Conservation (phyloP, 2,797 vertebrate species). For the Heliangelus exortis region DNA sequence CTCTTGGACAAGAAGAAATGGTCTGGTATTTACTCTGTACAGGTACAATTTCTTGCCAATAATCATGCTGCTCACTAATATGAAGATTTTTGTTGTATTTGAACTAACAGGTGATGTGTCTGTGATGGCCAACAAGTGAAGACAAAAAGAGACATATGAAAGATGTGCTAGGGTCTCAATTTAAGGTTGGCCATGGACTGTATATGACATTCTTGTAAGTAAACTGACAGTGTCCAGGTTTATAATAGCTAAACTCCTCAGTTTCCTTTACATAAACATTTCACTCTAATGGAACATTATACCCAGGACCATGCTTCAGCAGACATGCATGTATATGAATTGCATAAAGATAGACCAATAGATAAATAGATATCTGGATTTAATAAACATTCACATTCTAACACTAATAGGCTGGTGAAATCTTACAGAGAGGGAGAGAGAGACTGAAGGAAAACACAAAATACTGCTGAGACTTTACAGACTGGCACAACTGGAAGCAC, state of each 20-base stretch:
- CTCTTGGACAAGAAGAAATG: neutral
- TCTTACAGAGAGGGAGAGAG: slow-evolving; percentile 43
- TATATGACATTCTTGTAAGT: slow-evolving; percentile 61
- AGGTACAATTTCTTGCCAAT: neutral
- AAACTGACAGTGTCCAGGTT: slow-evolving; percentile 76
- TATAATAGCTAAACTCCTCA: slow-evolving; percentile 72
- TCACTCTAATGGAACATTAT: slow-evolving; percentile 75
- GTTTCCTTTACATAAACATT: slow-evolving; percentile 70
- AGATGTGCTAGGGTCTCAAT: slow-evolving; percentile 8
- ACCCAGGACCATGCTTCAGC: slow-evolving; percentile 42
- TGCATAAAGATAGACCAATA: slow-evolving; percentile 61
- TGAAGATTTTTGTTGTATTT: neutral
- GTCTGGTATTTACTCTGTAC: neutral
- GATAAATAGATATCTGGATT: slow-evolving; percentile 75
- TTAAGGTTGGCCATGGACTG: slow-evolving; percentile 18
- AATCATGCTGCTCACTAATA: neutral
- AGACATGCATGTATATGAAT: slow-evolving; percentile 47
- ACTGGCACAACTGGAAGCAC: slow-evolving; percentile 65
- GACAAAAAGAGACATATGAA: neutral
- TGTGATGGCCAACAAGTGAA: neutral
- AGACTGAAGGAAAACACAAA: slow-evolving; percentile 37
- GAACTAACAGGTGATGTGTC: neutral
- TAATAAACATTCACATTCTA: slow-evolving; percentile 71
- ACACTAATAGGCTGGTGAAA: slow-evolving; percentile 63
- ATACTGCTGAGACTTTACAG: slow-evolving; percentile 29